Conservation (phyloP, 2,888 invertebrate genomes). For the Fabriciana adippe region DNA sequence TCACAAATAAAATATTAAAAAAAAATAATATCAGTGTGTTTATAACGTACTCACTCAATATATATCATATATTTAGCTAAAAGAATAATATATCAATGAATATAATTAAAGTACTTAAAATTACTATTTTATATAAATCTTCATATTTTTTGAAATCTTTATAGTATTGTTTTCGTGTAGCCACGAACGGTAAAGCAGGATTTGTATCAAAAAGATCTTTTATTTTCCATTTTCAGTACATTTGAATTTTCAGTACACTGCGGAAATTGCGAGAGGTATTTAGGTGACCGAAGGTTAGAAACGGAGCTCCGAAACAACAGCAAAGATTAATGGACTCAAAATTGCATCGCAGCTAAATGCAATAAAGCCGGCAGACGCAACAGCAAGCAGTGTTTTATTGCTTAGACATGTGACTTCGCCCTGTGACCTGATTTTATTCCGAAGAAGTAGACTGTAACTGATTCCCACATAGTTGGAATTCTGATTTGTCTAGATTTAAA, state of each 20-base stretch:
- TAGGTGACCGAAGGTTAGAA: conserved; percentile 46
- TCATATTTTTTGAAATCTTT: background rate
- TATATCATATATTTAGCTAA: no score
- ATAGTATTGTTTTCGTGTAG: no score
- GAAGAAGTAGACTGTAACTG: conserved; percentile 57
- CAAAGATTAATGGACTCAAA: conserved; percentile 78
- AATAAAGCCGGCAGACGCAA: conserved; percentile 66
- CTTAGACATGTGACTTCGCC: conserved; percentile 52
- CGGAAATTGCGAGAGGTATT: conserved; percentile 40
- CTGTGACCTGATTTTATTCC: conserved; percentile 47
- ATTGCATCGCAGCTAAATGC: conserved; percentile 74
- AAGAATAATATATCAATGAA: no score
- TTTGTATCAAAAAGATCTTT: background rate
- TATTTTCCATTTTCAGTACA: conserved; percentile 24
- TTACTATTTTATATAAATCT: background rate
- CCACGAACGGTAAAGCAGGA: background rate
- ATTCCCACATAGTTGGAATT: conserved; percentile 33
- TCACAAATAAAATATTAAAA: no score
- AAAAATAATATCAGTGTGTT: no score
- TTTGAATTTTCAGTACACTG: conserved; percentile 27
- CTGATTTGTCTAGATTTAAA: background rate
- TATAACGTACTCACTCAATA: no score
- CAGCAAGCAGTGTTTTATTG: conserved; percentile 65
- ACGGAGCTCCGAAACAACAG: conserved; percentile 62
- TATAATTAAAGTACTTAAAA: no score